Evolutionary conservation across 2,113 vertebrate genomes (phyloP), one percentile per base, ranked within the genome.

Genomic region (Opisthocomus hoazin): DNA sequence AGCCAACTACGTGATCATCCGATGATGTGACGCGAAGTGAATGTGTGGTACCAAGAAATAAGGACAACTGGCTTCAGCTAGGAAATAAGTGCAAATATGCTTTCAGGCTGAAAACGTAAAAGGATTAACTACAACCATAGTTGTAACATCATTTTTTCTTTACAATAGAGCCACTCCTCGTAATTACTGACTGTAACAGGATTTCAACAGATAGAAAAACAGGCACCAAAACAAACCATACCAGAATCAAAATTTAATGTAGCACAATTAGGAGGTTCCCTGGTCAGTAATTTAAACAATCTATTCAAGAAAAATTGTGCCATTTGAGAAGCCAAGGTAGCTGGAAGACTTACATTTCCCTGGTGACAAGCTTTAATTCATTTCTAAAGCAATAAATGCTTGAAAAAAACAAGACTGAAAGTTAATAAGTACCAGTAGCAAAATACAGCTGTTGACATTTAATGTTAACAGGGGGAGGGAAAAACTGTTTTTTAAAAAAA

Each of bases 391-490:
- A 93, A 85, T 61, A 86, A 90, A 60, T 29, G 57, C 63, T 86
- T 78, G n/a, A 90, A 94, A 94, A 93, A 89, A 53, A 64, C 89
- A 95, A 82, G n/a, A 78, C 66, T 96, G 82, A 86, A 96, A 95
- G 90, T 93, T 94, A 95, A 9, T 91, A 93, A 95, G 60, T 34
- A 95, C 75, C 94, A 86, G 75, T 75, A 96, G 83, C 93, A 93
- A 95, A 96, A 86, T 89, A 86, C 82, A 90, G 90, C 85, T 93
- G 88, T 83, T 96, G 90, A 95, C 83, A 96, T 94, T 95, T 88
- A 95, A 90, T 27, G 58, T 34, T 83, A 36, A 60, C 19, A 61
- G 43, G 46, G 27, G 50, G 41, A 85, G 75, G 71, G 56, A 84
- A 70, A 66, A 43, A 21, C 36, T 74, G 63, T n/a, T n/a, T n/a